A percentile compares a stretch with the other conserved stretches of the same genome.
phyloP scores from a whole-genome alignment of 1,140 invertebrate species.

The Sitodiplosis mosellana region DNA sequence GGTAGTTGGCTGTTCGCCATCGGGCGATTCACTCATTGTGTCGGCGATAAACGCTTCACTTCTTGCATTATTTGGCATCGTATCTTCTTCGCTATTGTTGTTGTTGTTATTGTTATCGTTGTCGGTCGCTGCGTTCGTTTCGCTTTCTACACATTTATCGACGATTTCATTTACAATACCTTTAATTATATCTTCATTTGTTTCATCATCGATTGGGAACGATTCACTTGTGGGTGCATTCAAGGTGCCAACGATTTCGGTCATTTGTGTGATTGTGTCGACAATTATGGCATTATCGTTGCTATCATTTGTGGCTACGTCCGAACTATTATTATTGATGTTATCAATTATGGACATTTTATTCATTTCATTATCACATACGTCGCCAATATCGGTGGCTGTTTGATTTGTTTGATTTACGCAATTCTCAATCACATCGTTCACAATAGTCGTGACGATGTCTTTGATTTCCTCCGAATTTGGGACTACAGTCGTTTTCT shows the following conservation, averaged over 20 bases:
- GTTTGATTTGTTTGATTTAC: conserved; percentile 1
- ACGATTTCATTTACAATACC: conserved; percentile 2
- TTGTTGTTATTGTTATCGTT: conserved; percentile 1
- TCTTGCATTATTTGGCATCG: conserved; percentile 7
- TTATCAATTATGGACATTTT: too few relatives aligned
- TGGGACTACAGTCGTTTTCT: conserved; percentile 4
- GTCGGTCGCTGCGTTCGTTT: neutral
- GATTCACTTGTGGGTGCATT: neutral
- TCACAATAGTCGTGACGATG: conserved; percentile 1
- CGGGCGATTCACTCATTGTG: neutral
- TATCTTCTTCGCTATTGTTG: neutral
- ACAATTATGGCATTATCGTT: neutral
- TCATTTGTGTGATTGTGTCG: neutral
- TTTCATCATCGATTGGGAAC: neutral
- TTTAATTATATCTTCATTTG: conserved; percentile 1
- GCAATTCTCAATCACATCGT: conserved; percentile 4
- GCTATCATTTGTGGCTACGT: too few relatives aligned
- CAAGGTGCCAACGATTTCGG: too few relatives aligned
- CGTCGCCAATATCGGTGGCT: neutral
- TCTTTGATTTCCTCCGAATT: neutral
- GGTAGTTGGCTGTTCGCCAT: neutral
- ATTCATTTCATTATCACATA: neutral
- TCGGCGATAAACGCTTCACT: conserved; percentile 16
- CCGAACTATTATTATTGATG: too few relatives aligned
- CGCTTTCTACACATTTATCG: conserved; percentile 2